Base-by-base conservation (phyloP, 2,113 vertebrate genomes). In the Ahaetulla prasina region DNA sequence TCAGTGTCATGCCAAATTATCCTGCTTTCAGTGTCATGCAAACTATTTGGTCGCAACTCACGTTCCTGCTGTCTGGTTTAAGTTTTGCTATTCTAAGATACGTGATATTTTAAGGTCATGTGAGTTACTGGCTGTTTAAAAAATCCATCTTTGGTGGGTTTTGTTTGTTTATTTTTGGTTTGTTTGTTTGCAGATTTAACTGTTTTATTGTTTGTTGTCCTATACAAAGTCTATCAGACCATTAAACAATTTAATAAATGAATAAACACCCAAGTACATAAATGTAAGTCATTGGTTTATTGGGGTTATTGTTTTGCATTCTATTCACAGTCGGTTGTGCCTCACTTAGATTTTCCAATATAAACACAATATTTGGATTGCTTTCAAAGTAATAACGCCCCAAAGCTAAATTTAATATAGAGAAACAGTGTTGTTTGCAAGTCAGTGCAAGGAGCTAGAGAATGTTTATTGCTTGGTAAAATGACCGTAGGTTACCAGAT, bases 281-380 rank as follows among this genome's bases (percentile, higher is more conserved):
- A 80, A 80, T 43, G 74, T 80, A 80, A 80, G 74, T 80, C 35
- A 80, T 80, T 80, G 74, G 74, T 43, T 80, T 49, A 16, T 45
- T 87, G 94, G 89, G 90, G 92, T 94, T 95, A 94, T 96, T 94
- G 93, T 97, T 96, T 95, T 95, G 94, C 96, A 96, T 96, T 96
- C 89, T 95, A 93, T 94, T 95, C 95, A 93, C 88, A 93, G 93
- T 89, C 94, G 94, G 96, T 92, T 93, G 89, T 93, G 91, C 93
- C 91, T 97, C 93, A 95, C 92, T 92, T 93, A 96, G 94, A 91
- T 39, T 92, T 95, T 95, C 95, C 95, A 96, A 95, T 94, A 96
- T 93, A 96, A 96, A 95, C 93, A 94, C 94, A 97, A 95, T 95
- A 95, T 96, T 93, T 96, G 95, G 89, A 95, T 96, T 94, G 90